phyloP scores from a whole-genome alignment of 2,888 invertebrate genomes.

The Coelinius sp. region DNA sequence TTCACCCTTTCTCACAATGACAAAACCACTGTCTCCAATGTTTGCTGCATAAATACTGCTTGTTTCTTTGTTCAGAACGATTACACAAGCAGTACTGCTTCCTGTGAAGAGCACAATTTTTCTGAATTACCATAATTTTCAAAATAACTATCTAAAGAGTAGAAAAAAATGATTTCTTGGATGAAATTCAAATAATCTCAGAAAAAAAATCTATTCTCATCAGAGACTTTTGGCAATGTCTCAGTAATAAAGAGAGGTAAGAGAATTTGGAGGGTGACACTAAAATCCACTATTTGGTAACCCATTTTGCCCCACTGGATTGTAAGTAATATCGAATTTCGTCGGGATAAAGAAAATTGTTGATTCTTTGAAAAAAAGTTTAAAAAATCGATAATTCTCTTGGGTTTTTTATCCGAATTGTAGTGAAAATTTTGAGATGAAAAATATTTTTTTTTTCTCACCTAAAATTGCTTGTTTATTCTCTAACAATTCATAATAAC shows the following conservation, averaged over 20 bases:
- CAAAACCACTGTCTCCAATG: conserved; percentile 98
- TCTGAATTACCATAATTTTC: background rate
- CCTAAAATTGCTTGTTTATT: conserved; percentile 94
- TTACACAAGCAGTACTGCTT: conserved; percentile 97
- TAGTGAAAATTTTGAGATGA: background rate
- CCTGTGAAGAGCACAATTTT: conserved; percentile 73
- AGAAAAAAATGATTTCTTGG: background rate
- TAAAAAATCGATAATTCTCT: too few relatives aligned
- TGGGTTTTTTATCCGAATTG: too few relatives aligned
- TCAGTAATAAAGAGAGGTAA: background rate
- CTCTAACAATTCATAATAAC: conserved; percentile 92
- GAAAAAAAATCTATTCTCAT: background rate
- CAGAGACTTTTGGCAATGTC: background rate
- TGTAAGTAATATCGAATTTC: too few relatives aligned
- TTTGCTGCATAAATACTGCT: conserved; percentile 95
- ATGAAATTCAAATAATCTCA: background rate
- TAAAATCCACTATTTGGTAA: too few relatives aligned
- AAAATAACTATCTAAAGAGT: background rate
- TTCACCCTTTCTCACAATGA: conserved; percentile 89
- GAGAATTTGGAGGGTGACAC: background rate
- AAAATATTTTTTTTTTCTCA: conserved; percentile 67
- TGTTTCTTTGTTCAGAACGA: conserved; percentile 91
- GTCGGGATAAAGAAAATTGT: too few relatives aligned
- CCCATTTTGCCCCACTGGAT: too few relatives aligned
- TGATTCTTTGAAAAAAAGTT: too few relatives aligned